Base-by-base conservation (phyloP, 2,113 vertebrate species). In the Equus przewalskii region DNA sequence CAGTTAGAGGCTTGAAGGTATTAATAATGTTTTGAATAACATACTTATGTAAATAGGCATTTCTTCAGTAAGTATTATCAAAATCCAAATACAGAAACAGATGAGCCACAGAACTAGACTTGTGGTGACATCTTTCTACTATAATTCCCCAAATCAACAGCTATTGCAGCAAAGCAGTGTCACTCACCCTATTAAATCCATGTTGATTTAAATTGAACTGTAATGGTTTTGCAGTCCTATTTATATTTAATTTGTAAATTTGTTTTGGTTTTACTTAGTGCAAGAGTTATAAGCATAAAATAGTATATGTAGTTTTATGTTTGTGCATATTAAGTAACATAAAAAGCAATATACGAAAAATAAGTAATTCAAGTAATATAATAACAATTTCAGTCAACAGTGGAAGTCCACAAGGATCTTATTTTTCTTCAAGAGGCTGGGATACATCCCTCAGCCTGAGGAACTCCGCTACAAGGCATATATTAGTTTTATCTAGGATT, bases 1-100 rank as follows among this genome's bases (percentile, higher is more conserved):
- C 22, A 60, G n/a, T 73, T 49, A 79, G 28, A 95, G 24, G 70
- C 36, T 78, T 64, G 69, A 81, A 70, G 15, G 7, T 51, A 93
- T 28, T 88, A 65, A 75, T 60, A 80, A 16, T 89, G 3, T 65
- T 54, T 75, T 80, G 49, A 80, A 84, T 44, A 51, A 84, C 67
- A 64, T 73, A 95, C 24, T 54, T 83, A 78, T 14, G 5, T 60
- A 89, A 94, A 67, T 9, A 80, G 22, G 41, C 64, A 84, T 75
- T 79, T 44, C 33, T 78, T 65, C 6, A 85, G 9, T 64, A 85
- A 67, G 51, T 73, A 64, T 85, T 76, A 51, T n/a, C 62, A 90
- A 67, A 96, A 92, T 83, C 44, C 75, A 83, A 96, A 88, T 36
- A 64, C 11, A 88, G 87, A 89, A 92, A 86, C 15, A 62, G 83